A percentile compares a stretch with the other conserved stretches of the same genome.
phyloP scores from a whole-genome alignment of 2,113 vertebrate genomes.

The Cairina moschata region DNA sequence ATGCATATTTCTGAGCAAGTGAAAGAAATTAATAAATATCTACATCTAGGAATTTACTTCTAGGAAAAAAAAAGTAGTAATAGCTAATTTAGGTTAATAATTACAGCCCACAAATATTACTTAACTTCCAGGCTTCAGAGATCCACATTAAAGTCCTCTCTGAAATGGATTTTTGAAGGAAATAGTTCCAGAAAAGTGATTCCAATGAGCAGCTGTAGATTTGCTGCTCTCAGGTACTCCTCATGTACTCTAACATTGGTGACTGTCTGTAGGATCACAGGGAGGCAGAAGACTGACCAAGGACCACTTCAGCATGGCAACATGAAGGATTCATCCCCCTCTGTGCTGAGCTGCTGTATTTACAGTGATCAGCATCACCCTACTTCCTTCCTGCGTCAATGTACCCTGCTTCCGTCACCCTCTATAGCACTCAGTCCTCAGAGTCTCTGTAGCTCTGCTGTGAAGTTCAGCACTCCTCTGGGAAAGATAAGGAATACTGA shows the following conservation, averaged over 20 bases:
- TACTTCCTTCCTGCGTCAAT: neutral
- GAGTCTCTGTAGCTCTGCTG: neutral
- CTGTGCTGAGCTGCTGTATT: neutral
- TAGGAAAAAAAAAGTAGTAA: neutral
- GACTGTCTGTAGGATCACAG: neutral
- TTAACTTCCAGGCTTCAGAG: neutral
- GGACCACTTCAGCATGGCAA: neutral
- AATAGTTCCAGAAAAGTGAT: neutral
- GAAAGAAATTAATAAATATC: neutral
- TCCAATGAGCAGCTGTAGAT: neutral
- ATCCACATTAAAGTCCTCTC: neutral
- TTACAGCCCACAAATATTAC: neutral
- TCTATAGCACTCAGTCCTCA: neutral
- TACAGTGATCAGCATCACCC: neutral
- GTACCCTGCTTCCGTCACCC: neutral
- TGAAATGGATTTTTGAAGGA: neutral
- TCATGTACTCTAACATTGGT: neutral
- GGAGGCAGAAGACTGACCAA: neutral
- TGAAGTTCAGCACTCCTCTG: neutral
- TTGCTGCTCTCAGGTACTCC: neutral
- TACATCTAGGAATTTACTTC: neutral
- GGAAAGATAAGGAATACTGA: neutral
- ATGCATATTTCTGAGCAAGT: neutral
- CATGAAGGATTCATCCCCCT: neutral
- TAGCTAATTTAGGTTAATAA: neutral